Evolutionary conservation across 2,113 vertebrate genomes (phyloP).

Genomic region (Scalopus aquaticus): DNA sequence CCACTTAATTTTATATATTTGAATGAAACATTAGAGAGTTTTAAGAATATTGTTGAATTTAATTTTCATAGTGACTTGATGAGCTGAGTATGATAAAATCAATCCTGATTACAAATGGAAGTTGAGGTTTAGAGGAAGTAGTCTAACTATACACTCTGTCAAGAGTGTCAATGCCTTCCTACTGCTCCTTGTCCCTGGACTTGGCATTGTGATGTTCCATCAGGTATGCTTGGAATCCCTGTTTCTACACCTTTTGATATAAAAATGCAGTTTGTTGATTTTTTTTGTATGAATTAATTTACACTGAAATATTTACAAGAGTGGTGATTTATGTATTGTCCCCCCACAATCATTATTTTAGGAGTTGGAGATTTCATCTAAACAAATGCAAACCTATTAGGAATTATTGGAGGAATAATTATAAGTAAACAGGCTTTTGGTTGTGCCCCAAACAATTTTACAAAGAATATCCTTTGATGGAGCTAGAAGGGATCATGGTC

Average conservation of each 20-base stretch:
- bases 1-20: neutral
- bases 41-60: neutral
- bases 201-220: neutral
- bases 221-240: neutral
- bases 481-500: too few relatives aligned
- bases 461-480: neutral
- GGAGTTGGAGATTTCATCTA: neutral
- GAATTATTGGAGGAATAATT: neutral
- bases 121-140: neutral
- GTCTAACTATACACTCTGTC: neutral
- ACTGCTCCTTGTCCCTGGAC: neutral
- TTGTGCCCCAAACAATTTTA: neutral
- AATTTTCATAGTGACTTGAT: neutral
- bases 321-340: neutral
- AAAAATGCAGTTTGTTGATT: neutral
- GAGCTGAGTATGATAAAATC: neutral
- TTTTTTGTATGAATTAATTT: conserved; percentile 2
- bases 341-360: neutral
- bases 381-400: neutral
- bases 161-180: neutral
- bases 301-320: neutral
- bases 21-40: neutral
- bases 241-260: neutral
- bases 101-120: neutral
- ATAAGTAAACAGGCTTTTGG: neutral